phyloP scores from a whole-genome alignment of 2,797 vertebrate species.

The Smutsia gigantea region DNA sequence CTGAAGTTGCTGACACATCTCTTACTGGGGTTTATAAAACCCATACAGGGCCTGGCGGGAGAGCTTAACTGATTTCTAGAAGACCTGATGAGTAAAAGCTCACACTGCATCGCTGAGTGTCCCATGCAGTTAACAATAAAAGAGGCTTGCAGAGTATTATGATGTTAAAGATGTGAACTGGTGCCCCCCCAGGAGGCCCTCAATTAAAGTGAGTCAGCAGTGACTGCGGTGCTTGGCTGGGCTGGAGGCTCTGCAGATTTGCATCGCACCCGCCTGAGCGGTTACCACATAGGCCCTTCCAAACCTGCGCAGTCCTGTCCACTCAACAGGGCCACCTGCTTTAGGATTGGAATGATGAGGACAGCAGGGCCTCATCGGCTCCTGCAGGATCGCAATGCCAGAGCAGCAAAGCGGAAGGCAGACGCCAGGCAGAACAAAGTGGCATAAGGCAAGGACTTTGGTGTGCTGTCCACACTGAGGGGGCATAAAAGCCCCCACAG shows the following conservation, averaged over 20 bases:
- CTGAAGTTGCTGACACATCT: constrained; percentile 38
- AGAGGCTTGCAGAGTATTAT: constrained; percentile 44
- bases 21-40: constrained; percentile 32
- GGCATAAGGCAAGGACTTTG: background rate
- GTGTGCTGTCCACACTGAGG: background rate
- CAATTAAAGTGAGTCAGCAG: constrained; percentile 45
- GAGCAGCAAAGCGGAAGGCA: background rate
- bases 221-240: constrained; percentile 21
- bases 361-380: background rate
- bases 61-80: constrained; percentile 67
- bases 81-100: constrained; percentile 70
- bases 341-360: background rate
- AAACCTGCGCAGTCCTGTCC: background rate
- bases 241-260: background rate
- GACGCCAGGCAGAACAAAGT: background rate
- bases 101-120: constrained; percentile 38
- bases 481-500: background rate
- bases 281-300: background rate
- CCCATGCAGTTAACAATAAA: constrained; percentile 63
- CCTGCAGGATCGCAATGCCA: background rate
- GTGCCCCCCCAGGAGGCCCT: background rate
- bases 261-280: constrained; percentile 21
- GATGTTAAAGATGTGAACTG: background rate
- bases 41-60: constrained; percentile 23
- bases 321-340: background rate